phyloP scores from a whole-genome alignment of 2,888 invertebrate species.

The Lepidocyrtinus sp. region DNA sequence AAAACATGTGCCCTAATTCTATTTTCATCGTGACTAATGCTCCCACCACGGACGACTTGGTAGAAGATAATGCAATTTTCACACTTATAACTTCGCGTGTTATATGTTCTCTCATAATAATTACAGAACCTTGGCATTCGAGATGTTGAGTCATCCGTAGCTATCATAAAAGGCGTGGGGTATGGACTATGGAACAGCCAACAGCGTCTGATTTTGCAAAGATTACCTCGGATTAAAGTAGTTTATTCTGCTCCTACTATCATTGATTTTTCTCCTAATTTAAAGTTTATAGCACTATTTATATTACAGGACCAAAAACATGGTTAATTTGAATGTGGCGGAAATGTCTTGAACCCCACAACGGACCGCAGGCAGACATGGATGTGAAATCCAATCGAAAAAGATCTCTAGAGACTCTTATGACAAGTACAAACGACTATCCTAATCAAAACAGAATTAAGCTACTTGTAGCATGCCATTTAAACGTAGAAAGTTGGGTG shows the following conservation, averaged over 20 bases:
- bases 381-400: background rate
- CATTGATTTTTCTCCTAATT: too few species aligned
- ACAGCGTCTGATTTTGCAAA: too few species aligned
- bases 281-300: background rate
- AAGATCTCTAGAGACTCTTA: background rate
- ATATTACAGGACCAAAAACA: too few species aligned
- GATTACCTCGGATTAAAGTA: too few species aligned
- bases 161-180: conserved; percentile 35
- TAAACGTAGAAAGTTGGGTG: background rate
- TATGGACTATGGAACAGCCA: too few species aligned
- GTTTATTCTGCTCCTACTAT: too few species aligned
- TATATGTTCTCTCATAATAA: conserved; percentile 25
- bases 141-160: conserved; percentile 50
- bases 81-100: background rate
- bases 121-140: conserved; percentile 62
- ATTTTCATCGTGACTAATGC: conserved; percentile 49
- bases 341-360: too few species aligned
- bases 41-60: background rate
- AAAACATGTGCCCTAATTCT: conserved; percentile 47
- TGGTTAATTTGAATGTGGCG: background rate
- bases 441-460: background rate
- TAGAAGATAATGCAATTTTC: background rate
- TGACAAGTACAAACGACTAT: background rate
- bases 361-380: background rate
- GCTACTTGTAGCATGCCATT: background rate